These are phyloP conservation scores for Lithophane semibrunnea DNA, from an alignment of 2,888 invertebrate species.

Conservation along the genomic window DNA sequence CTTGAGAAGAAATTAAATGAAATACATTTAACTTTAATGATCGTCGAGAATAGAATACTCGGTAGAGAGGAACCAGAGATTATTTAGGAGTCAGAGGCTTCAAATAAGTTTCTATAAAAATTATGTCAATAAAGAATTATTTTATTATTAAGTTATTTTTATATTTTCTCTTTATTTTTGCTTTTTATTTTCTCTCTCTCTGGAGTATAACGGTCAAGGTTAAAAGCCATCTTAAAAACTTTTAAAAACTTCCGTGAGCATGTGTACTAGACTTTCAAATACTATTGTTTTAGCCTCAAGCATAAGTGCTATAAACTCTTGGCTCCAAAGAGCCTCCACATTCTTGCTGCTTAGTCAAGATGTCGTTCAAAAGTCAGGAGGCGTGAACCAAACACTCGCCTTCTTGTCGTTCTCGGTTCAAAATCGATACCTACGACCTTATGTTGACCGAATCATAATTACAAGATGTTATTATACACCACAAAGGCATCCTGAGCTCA, in stretches of 20 bases:
- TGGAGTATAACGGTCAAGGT: conserved; percentile 1
- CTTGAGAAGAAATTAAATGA: not conserved
- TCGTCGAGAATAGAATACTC: not conserved
- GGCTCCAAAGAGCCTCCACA: conserved; percentile 9
- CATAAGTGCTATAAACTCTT: conserved; percentile 45
- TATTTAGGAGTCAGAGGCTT: no score
- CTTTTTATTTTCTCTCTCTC: not conserved
- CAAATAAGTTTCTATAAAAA: no score
- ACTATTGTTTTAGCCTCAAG: conserved; percentile 50
- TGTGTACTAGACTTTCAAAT: conserved; percentile 16
- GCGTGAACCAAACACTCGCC: conserved; percentile 21
- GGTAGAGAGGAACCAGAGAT: not conserved
- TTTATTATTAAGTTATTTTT: not conserved
- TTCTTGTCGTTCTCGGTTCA: not conserved
- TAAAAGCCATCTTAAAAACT: not conserved
- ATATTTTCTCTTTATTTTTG: not conserved
- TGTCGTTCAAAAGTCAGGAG: conserved; percentile 20
- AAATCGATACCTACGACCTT: conserved; percentile 28
- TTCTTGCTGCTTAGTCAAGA: conserved; percentile 26
- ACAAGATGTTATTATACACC: not conserved
- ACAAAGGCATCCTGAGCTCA: conserved; percentile 22
- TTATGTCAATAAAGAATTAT: no score
- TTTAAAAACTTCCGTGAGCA: conserved; percentile 3
- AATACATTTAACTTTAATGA: conserved; percentile 6
- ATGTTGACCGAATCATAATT: conserved; percentile 20